Evolutionary conservation across 2,113 vertebrate species (phyloP).

Genomic region (Sander lucioperca): DNA sequence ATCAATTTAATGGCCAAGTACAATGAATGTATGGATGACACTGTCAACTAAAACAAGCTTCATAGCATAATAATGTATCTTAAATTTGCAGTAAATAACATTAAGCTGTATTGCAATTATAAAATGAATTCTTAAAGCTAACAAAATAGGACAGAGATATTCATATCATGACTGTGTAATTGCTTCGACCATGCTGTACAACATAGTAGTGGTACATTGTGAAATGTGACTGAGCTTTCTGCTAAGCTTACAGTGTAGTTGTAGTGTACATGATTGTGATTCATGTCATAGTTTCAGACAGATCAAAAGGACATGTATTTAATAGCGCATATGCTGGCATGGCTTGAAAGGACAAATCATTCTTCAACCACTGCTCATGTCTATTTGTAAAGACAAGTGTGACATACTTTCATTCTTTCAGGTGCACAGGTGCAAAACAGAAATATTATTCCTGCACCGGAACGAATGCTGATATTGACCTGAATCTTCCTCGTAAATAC

Average conservation of each 20-base stretch:
- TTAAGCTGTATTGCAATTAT: background rate
- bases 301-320: slow-evolving; percentile 71
- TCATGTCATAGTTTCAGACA: slow-evolving; percentile 68
- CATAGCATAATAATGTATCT: background rate
- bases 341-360: slow-evolving; percentile 70
- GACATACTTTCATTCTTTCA: slow-evolving; percentile 72
- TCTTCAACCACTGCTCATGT: slow-evolving; percentile 66
- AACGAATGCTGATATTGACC: slow-evolving; percentile 32
- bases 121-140: background rate
- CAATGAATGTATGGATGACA: background rate
- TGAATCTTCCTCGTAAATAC: slow-evolving; percentile 43
- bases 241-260: slow-evolving; percentile 57
- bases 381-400: slow-evolving; percentile 78
- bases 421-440: slow-evolving; percentile 71
- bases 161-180: slow-evolving; percentile 43
- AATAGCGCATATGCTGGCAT: slow-evolving; percentile 65
- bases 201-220: slow-evolving; percentile 14
- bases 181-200: slow-evolving; percentile 49
- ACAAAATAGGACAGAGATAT: slow-evolving; percentile 24
- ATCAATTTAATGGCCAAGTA: background rate
- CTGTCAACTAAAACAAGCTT: background rate
- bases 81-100: background rate
- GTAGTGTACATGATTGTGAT: slow-evolving; percentile 60
- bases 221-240: slow-evolving; percentile 50
- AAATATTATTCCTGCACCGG: slow-evolving; percentile 39